Conservation (phyloP, 2,797 vertebrate species). For the Argyrosomus regius region DNA sequence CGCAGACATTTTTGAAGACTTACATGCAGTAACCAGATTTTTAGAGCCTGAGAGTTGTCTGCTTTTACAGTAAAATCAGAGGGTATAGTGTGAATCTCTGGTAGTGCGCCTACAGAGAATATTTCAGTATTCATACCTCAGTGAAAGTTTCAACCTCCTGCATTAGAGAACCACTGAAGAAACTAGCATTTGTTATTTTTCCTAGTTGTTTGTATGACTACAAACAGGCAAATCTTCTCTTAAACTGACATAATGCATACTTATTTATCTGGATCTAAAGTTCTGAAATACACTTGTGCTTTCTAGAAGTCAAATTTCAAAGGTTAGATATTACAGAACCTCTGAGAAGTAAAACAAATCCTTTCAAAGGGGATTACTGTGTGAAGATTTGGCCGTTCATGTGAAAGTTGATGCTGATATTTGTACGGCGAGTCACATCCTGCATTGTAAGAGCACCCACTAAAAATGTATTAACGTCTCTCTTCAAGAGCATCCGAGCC, state of each 20-base stretch:
- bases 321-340: not conserved
- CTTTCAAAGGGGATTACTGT: not conserved
- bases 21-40: not conserved
- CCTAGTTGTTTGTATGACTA: not conserved
- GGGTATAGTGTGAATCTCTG: conserved; percentile 20
- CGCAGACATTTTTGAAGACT: not conserved
- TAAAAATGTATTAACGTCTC: not conserved
- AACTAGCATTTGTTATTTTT: not conserved
- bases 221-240: not conserved
- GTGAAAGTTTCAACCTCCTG: not conserved
- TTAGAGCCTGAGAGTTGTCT: not conserved
- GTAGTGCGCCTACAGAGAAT: not conserved
- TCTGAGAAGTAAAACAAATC: not conserved
- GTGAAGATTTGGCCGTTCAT: not conserved
- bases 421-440: conserved; percentile 16
- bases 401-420: not conserved
- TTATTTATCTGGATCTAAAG: not conserved
- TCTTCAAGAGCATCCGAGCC: not conserved
- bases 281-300: not conserved
- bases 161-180: not conserved
- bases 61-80: not conserved
- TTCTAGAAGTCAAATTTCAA: not conserved
- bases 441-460: not conserved
- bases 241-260: not conserved
- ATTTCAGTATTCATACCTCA: not conserved